Conservation (phyloP, 2,797 vertebrate genomes). For the Carapus acus region DNA sequence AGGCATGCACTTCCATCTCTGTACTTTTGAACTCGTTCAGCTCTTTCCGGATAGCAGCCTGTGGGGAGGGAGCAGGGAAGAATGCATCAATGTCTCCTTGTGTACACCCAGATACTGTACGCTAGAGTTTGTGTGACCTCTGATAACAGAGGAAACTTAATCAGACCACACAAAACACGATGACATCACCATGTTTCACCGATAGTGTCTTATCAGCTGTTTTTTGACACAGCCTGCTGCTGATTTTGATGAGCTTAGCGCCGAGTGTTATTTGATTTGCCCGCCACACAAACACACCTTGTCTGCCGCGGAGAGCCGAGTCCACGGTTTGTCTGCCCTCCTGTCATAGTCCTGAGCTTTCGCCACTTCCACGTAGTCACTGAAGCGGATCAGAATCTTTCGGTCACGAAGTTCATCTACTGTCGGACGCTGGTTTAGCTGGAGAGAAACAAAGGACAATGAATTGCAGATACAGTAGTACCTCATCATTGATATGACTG, state of each 20-base stretch:
- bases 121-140: not conserved
- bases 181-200: constrained; percentile 12
- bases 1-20: constrained; percentile 98
- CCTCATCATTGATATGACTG: too few relatives aligned
- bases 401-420: constrained; percentile 95
- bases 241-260: too few relatives aligned
- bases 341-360: constrained; percentile 99
- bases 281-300: constrained; percentile 74
- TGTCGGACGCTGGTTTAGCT: constrained; percentile 98
- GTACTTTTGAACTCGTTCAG: constrained; percentile 99
- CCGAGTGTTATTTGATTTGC: too few relatives aligned
- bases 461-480: not conserved
- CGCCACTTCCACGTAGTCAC: constrained; percentile 98
- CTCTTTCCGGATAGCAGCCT: constrained; percentile 98
- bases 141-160: constrained; percentile 7
- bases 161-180: too few relatives aligned
- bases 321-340: constrained; percentile 98
- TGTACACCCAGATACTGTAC: constrained; percentile 18
- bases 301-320: constrained; percentile 92
- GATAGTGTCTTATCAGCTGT: constrained; percentile 4
- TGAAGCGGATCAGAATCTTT: constrained; percentile 98
- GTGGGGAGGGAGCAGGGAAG: constrained; percentile 17
- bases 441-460: constrained; percentile 36
- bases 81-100: constrained; percentile 36
- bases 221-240: not conserved